phyloP scores from a whole-genome alignment of 2,888 invertebrate genomes.

The Biston stratarius region DNA sequence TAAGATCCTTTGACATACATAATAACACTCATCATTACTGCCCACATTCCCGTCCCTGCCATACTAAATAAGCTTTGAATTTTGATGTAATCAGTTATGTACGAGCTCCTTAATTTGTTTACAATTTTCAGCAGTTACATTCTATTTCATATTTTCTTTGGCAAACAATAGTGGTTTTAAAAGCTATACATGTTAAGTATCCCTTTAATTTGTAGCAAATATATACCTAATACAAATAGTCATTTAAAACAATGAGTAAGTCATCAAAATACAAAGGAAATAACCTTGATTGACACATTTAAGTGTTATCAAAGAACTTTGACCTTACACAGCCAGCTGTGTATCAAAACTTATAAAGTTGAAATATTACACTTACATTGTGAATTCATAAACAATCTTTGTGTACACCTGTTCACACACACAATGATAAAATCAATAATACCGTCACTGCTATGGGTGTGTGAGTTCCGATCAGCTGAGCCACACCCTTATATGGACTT shows the following conservation, averaged over 20 bases:
- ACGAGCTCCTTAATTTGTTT: background rate
- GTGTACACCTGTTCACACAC: conserved; percentile 30
- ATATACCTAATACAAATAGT: background rate
- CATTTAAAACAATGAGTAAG: background rate
- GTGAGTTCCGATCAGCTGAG: conserved; percentile 25
- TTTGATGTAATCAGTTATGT: too few species aligned
- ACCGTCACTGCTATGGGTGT: conserved; percentile 2
- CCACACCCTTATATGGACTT: conserved; percentile 21
- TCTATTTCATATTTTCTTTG: background rate
- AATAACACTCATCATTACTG: too few species aligned
- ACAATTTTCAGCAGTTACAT: conserved; percentile 1
- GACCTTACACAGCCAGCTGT: conserved; percentile 22
- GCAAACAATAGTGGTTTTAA: background rate
- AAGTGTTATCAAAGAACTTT: conserved; percentile 15
- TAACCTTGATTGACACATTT: conserved; percentile 25
- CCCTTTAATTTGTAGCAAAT: background rate
- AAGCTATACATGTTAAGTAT: background rate
- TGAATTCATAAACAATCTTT: conserved; percentile 17
- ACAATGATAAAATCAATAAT: conserved; percentile 25
- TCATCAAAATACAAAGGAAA: conserved; percentile 15
- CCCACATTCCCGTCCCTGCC: too few species aligned
- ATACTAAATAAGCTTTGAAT: too few species aligned
- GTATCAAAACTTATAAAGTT: conserved; percentile 1
- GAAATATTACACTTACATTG: background rate
- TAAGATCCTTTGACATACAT: too few species aligned